phyloP scores from a whole-genome alignment of 1,140 invertebrate species.

The Pseudomyrmex sp. region DNA sequence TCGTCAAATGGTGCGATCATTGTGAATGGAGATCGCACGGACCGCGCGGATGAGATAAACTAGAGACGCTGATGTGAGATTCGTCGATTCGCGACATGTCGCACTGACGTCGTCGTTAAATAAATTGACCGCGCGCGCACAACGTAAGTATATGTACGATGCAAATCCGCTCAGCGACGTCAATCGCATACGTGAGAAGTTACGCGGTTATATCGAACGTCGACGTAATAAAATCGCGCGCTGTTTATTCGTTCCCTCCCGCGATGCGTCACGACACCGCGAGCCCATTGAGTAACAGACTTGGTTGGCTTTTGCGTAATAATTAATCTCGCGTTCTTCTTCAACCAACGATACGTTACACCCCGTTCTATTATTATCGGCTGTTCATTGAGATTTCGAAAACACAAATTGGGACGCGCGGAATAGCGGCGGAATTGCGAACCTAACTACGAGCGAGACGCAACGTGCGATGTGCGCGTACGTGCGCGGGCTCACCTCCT shows the following conservation, averaged over 20 bases:
- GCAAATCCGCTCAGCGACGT: constrained; percentile 44
- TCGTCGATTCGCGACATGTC: constrained; percentile 60
- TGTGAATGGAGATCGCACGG: constrained; percentile 58
- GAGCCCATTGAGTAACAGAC: not conserved
- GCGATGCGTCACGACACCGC: not conserved
- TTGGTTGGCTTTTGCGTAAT: not conserved
- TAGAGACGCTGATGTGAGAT: not conserved
- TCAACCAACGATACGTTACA: not conserved
- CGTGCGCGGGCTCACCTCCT: constrained; percentile 40
- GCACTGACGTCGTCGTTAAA: constrained; percentile 64
- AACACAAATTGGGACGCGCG: constrained; percentile 17
- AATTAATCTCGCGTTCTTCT: not conserved
- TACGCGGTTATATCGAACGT: not conserved
- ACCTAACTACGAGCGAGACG: not conserved
- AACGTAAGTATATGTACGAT: constrained; percentile 25
- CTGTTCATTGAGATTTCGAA: not conserved
- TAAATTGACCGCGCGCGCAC: constrained; percentile 42
- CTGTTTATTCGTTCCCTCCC: not conserved
- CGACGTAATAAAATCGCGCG: constrained; percentile 19
- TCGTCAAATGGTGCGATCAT: constrained; percentile 58
- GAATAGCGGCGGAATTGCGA: not conserved
- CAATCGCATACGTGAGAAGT: constrained; percentile 40
- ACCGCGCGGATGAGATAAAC: constrained; percentile 20
- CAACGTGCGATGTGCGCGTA: not conserved
- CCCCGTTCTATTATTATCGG: not conserved